A percentile compares a stretch with the other conserved stretches of the same genome.
These are phyloP conservation scores for Cecropterus lyciades DNA, from an alignment of 1,140 invertebrate species.

Conservation along the genomic window DNA sequence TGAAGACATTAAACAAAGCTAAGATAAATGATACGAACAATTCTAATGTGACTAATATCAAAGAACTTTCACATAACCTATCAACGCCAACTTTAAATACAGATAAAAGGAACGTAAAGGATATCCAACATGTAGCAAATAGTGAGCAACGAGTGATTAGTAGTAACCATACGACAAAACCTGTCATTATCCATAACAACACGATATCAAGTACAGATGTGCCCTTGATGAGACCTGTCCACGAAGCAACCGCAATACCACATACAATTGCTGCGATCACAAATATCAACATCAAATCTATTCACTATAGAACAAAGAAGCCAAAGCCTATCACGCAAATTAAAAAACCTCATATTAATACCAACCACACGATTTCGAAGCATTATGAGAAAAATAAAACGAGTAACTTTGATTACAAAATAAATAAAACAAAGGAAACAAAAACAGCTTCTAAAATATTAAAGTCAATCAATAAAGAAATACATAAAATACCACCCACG, in stretches of 20 bases:
- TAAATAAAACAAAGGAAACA: slow-evolving; percentile 57
- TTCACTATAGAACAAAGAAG: slow-evolving; percentile 72
- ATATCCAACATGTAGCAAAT: background rate
- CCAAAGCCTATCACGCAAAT: slow-evolving; percentile 68
- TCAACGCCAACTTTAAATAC: slow-evolving; percentile 3
- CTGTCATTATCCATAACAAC: slow-evolving; percentile 26
- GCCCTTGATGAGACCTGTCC: slow-evolving; percentile 8
- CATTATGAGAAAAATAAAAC: slow-evolving; percentile 47
- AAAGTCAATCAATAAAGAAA: slow-evolving; percentile 85
- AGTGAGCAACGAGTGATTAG: background rate
- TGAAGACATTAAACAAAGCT: slow-evolving; percentile 45
- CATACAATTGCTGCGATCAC: slow-evolving; percentile 71
- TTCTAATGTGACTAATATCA: slow-evolving; percentile 7
- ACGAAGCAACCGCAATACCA: slow-evolving; percentile 47
- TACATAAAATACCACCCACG: slow-evolving; percentile 77
- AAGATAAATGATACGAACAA: slow-evolving; percentile 14
- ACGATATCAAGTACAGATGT: slow-evolving; percentile 29
- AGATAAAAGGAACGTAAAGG: slow-evolving; percentile 11
- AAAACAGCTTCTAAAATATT: slow-evolving; percentile 53
- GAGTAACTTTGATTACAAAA: slow-evolving; percentile 40
- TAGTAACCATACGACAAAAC: slow-evolving; percentile 1
- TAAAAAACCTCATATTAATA: slow-evolving; percentile 55
- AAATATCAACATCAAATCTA: slow-evolving; percentile 69
- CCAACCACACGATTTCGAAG: slow-evolving; percentile 45
- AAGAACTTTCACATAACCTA: slow-evolving; percentile 18